Evolutionary conservation across 2,888 invertebrate species (phyloP), one percentile per base, ranked within the genome.

Genomic region (Euplexia lucipara): DNA sequence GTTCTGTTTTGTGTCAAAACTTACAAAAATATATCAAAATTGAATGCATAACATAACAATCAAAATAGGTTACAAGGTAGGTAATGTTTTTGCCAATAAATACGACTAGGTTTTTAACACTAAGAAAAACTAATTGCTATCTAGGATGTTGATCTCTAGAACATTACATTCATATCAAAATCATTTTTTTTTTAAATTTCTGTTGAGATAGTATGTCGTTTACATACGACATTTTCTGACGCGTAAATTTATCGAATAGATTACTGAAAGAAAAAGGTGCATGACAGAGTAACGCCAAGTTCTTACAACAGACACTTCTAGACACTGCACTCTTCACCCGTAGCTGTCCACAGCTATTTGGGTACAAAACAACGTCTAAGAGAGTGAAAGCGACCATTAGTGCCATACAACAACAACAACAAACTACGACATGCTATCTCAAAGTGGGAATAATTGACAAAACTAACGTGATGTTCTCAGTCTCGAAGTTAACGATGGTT

Each of bases 401-500:
- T 70, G 74, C 51, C 49, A 74, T 41, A 62, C 42, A 75, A 74
- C 65, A 51, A 67, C 45, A 57, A 53, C 39, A 57, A 26, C n/a
- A n/a, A 63, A 60, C 67, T 73, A 82, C 82, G 79, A 78, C 83
- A 86, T 81, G 81, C 79, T 74, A 84, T 56, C 79, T 70, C 79
- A 64, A 70, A 48, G 57, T 66, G 75, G 71, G 77, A 82, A 81
- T 75, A 70, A 70, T 78, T 70, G 83, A 96, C 97, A 96, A 98
- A 98, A 97, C 97, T 96, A 98, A 99, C 98, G 97, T 97, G 95
- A 99, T 97, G 90, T 97, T 97, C 90, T 98, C 98, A 79, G 98
- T 98, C 95, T 97, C 97, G 97, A 98, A 99, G 96, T 98, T 98
- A 95, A 99, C 98, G 93, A 99, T 98, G 82, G 98, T 98, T 64